A percentile compares a stretch with the other conserved stretches of the same genome.
Evolutionary conservation across 2,113 vertebrate genomes (phyloP).

Genomic region (Ctenomys sociabilis): DNA sequence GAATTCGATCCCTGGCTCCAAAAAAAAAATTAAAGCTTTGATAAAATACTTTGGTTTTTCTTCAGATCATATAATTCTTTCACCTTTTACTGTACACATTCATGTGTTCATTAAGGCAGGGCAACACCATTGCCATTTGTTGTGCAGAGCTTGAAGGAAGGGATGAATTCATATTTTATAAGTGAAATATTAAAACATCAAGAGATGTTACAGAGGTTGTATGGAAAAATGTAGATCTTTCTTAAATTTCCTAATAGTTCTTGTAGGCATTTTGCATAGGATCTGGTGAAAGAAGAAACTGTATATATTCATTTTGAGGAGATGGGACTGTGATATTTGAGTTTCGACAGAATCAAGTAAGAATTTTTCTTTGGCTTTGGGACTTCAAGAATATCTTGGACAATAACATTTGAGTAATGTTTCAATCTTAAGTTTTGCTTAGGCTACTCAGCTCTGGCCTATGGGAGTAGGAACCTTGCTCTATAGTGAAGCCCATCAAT

Average conservation of each 20-base stretch:
- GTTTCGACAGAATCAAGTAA: neutral
- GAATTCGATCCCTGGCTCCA: no score
- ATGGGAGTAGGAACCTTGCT: neutral
- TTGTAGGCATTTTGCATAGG: neutral
- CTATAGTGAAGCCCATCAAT: conserved; percentile 58
- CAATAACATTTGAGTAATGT: conserved; percentile 67
- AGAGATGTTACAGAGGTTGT: neutral
- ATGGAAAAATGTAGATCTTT: neutral
- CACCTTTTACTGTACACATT: no score
- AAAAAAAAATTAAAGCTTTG: no score
- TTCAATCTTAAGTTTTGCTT: conserved; percentile 41
- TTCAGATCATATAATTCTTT: no score
- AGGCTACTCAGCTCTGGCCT: conserved; percentile 23
- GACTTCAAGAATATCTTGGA: conserved; percentile 27
- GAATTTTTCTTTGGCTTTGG: conserved; percentile 36
- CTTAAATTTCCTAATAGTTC: neutral
- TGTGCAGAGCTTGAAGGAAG: neutral
- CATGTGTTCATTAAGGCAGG: neutral
- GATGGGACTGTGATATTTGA: conserved; percentile 27
- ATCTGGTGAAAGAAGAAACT: neutral
- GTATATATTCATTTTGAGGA: neutral
- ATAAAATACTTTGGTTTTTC: no score
- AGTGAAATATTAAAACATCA: neutral
- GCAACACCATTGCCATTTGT: neutral
- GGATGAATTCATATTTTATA: neutral